Base-by-base conservation (phyloP, 1,140 invertebrate species). In the Polypedilum pembai region DNA sequence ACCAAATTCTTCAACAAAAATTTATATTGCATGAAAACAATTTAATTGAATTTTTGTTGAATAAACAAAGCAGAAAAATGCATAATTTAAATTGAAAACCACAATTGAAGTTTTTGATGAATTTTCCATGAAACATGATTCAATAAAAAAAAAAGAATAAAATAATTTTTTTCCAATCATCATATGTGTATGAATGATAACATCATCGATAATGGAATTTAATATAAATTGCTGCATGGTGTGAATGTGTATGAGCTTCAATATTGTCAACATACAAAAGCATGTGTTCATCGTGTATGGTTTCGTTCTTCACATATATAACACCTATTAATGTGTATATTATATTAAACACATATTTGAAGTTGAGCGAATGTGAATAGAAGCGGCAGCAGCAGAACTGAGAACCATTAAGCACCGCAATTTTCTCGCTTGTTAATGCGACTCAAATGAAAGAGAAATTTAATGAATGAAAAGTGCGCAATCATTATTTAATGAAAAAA, bases 401-500 rank as follows among this genome's bases (percentile, higher is more conserved):
- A 56, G 45, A 56, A 56, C 45, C 45, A 56, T 56, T 56, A 56
- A 33, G 10, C 45, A 56, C 45, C 45, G 12, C 45, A 56, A 56
- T 56, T 56, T 56, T 56, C 45, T 56, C 45, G 45, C 45, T 56
- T 56, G 45, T 56, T 56, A 56, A 56, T 56, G 45, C n/a, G 45
- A 56, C 12, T 56, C 4, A 56, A 56, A 56, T 56, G 12, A 56
- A 56, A 56, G 45, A 56, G 45, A 56, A 56, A 56, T 56, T 56
- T 56, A 56, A 56, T 56, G 45, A 56, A 56, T 56, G 45, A 56
- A 56, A 56, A 56, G 45, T 56, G 45, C 45, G 45, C 45, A 56
- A 56, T 56, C 45, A 56, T 56, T 56, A 56, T 56, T 56, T 56
- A 56, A 56, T 56, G 45, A 56, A 45, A 45, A 45, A 56, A 56